phyloP scores from a whole-genome alignment of 2,113 vertebrate genomes.

The Anolis carolinensis region DNA sequence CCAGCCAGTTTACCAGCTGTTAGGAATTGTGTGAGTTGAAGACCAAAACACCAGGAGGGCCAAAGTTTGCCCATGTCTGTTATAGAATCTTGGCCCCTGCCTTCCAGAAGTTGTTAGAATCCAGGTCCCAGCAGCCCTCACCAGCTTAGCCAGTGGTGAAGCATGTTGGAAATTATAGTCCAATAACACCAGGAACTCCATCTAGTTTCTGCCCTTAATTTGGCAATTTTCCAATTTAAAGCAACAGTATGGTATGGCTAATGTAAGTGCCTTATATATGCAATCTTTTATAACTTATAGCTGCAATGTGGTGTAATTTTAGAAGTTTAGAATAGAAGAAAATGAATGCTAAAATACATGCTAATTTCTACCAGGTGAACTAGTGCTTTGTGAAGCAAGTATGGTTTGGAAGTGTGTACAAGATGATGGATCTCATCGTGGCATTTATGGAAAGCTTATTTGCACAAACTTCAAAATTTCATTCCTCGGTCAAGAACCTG shows the following conservation, averaged over 20 bases:
- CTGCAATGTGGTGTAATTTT: neutral
- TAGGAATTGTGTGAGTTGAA: no score
- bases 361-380: slow-evolving; percentile 78
- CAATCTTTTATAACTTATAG: neutral
- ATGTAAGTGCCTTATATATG: neutral
- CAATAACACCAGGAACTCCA: no score
- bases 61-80: no score
- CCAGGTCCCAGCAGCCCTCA: no score
- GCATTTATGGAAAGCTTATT: slow-evolving; percentile 81
- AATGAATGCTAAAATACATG: neutral
- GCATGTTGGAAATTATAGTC: no score
- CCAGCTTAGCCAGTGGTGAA: no score
- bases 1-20: no score
- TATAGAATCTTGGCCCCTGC: no score
- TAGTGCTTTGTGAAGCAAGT: slow-evolving; percentile 85
- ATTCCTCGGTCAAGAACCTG: slow-evolving; percentile 80
- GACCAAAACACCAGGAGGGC: no score
- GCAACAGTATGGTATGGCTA: neutral
- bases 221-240: neutral
- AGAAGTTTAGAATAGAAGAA: neutral
- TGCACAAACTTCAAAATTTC: slow-evolving; percentile 90
- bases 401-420: slow-evolving; percentile 81
- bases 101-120: no score
- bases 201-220: no score
- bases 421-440: slow-evolving; percentile 84